phyloP scores from a whole-genome alignment of 2,888 invertebrate species.

The Trilocha varians region DNA sequence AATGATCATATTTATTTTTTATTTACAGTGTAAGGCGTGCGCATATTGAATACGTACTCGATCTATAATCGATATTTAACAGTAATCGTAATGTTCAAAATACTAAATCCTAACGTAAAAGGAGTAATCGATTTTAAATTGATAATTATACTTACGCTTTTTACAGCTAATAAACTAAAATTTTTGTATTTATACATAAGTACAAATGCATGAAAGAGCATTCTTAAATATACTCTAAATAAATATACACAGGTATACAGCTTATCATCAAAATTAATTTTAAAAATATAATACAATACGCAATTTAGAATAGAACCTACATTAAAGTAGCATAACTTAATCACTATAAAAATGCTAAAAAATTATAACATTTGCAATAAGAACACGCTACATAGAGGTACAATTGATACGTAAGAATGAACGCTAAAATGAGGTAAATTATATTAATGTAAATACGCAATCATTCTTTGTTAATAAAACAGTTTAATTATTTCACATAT shows the following conservation, averaged over 20 bases:
- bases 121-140: too few relatives aligned
- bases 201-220: too few relatives aligned
- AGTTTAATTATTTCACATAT: too few relatives aligned
- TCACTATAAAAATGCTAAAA: not conserved
- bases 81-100: too few relatives aligned
- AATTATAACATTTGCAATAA: not conserved
- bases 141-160: too few relatives aligned
- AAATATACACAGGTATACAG: not conserved
- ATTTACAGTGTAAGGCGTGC: slow-evolving; percentile 30
- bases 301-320: too few relatives aligned
- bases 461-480: too few relatives aligned
- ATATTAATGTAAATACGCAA: too few relatives aligned
- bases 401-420: not conserved
- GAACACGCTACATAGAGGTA: not conserved
- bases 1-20: not conserved
- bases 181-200: not conserved
- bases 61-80: not conserved
- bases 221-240: not conserved
- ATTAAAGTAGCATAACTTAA: too few relatives aligned
- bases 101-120: too few relatives aligned
- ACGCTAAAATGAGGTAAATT: not conserved
- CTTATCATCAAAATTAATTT: too few relatives aligned
- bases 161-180: not conserved
- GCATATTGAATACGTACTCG: not conserved
- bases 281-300: too few relatives aligned